Evolutionary conservation across 2,888 invertebrate species (phyloP), one percentile per base, ranked within the genome.

Genomic region (Hypolimnas misippus): DNA sequence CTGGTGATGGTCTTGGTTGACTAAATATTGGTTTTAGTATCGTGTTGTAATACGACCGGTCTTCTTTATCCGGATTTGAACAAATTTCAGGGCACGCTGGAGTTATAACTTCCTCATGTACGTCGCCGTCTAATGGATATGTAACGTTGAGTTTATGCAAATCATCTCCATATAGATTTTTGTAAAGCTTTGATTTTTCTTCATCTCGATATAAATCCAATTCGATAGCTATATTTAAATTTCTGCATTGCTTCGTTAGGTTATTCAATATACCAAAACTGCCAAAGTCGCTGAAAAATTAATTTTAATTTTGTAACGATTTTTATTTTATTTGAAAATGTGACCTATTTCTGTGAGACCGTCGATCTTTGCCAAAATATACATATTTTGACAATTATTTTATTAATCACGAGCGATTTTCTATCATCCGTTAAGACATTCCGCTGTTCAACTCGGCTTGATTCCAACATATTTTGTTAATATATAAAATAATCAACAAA

Each of bases 171-270:
- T 44, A 21, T 1, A 44, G 5, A 12, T 46, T 21, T 21, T n/a
- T 21, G 19, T 46, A 46, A 46, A 10, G n/a, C 19, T 46, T 21
- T 46, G 44, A 46, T 46, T 12, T 46, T 12, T 46, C 3, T 21
- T 44, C 19, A 10, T 46, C 21, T 21, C 44, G 19, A 46, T 46
- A 19, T n/a, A 46, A 46, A 46, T 46, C 44, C 5, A 46, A 4
- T 5, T 46, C 44, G 44, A 46, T 21, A 1, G 21, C 19, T 46
- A 46, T 19, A n/a, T 46, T 21, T 46, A 46, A 5, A 21, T 1
- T 21, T 21, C n/a, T 21, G 44, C 44, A 46, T 46, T 46, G 44
- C 5, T 46, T 21, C 10, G 42, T 42, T 7, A 42, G 42, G 3
- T 42, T 42, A 10, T 42, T 42, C 3, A 17, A 3, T 42, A 42